Conservation (phyloP, 2,888 invertebrate genomes). For the Deilephila porcellus region DNA sequence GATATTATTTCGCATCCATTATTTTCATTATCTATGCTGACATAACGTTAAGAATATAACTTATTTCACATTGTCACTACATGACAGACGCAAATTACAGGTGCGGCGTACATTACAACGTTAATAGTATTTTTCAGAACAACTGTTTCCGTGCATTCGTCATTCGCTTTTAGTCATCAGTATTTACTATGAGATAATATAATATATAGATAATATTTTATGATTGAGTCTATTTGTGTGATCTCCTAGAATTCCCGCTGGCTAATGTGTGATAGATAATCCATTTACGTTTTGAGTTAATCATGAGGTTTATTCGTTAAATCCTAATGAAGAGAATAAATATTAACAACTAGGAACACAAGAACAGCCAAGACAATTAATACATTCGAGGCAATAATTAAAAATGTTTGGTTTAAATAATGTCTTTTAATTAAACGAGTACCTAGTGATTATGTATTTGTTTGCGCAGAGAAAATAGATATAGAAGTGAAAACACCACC, state of each 20-base stretch:
- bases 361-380: background rate
- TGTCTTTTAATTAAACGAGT: background rate
- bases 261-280: background rate
- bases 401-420: background rate
- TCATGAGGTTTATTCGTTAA: too few species aligned
- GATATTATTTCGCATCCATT: slow-evolving; percentile 80
- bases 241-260: background rate
- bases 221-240: background rate
- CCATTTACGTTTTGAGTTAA: background rate
- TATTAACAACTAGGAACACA: background rate
- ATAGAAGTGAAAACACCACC: background rate
- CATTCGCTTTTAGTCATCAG: slow-evolving; percentile 40
- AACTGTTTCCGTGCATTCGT: slow-evolving; percentile 62
- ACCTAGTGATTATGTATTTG: background rate
- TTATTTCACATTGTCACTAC: slow-evolving; percentile 76
- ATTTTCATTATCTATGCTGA: slow-evolving; percentile 81
- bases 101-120: slow-evolving; percentile 58
- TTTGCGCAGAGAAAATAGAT: background rate
- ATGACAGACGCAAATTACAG: slow-evolving; percentile 77
- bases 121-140: slow-evolving; percentile 63
- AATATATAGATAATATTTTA: slow-evolving; percentile 8
- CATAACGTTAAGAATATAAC: slow-evolving; percentile 71
- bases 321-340: background rate
- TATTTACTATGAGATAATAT: background rate
- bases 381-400: background rate